phyloP scores from a whole-genome alignment of 2,888 invertebrate genomes.

The Pocota personata region DNA sequence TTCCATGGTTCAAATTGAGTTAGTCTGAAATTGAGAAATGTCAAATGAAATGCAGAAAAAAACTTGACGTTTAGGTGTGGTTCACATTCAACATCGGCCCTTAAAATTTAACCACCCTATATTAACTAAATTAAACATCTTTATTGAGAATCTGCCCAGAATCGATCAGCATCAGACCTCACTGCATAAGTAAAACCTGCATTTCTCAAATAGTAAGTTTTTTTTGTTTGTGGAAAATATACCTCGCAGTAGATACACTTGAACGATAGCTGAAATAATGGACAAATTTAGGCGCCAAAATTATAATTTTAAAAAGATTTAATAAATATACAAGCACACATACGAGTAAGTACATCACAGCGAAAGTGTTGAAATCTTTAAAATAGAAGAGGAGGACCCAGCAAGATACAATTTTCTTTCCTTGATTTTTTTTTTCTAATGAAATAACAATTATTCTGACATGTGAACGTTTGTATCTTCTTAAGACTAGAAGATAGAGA shows the following conservation, averaged over 20 bases:
- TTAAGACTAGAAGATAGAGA: not conserved
- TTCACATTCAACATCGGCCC: no score
- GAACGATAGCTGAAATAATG: not conserved
- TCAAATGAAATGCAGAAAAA: no score
- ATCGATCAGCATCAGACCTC: no score
- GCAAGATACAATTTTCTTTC: not conserved
- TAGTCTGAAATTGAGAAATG: no score
- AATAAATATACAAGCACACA: not conserved
- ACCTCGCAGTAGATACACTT: not conserved
- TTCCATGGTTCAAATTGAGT: no score
- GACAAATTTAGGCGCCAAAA: not conserved
- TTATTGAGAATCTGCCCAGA: no score
- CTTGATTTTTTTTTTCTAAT: not conserved
- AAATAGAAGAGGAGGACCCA: not conserved
- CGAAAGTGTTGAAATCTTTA: slow-evolving; percentile 6
- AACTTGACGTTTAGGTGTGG: no score
- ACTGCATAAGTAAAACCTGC: no score
- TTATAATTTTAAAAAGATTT: slow-evolving; percentile 6
- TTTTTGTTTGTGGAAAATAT: not conserved
- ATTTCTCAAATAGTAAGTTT: no score
- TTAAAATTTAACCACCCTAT: no score
- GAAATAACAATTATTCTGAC: slow-evolving; percentile 37
- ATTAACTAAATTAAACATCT: no score
- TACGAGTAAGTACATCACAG: not conserved
- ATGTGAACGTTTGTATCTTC: slow-evolving; percentile 16